These are phyloP conservation scores for Helicoverpa assulta DNA, from an alignment of 2,888 invertebrate species.

Conservation along the genomic window DNA sequence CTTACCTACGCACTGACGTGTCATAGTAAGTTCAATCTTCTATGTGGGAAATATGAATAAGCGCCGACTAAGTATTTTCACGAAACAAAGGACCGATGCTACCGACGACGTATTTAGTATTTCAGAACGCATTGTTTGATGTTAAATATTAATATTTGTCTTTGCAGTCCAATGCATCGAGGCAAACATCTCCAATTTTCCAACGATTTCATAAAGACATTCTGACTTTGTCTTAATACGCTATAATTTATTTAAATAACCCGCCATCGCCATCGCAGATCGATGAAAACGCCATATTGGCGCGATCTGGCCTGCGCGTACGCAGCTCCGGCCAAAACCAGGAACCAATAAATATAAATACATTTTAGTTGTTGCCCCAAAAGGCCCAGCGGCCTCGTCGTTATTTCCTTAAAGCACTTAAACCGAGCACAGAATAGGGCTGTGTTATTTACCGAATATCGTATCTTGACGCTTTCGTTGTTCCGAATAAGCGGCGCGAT, in stretches of 20 bases:
- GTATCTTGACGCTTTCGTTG: slow-evolving; percentile 55
- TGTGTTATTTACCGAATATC: slow-evolving; percentile 47
- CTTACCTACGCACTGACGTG: too few relatives aligned
- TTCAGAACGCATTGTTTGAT: background rate
- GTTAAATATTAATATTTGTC: slow-evolving; percentile 11
- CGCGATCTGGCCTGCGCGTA: slow-evolving; percentile 62
- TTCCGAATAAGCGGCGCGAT: slow-evolving; percentile 53
- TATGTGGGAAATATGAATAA: too few relatives aligned
- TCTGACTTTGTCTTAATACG: slow-evolving; percentile 42
- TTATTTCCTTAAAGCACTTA: slow-evolving; percentile 79
- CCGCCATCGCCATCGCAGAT: slow-evolving; percentile 66
- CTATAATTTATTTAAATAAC: slow-evolving; percentile 62
- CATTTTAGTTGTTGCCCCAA: slow-evolving; percentile 80
- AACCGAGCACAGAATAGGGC: slow-evolving; percentile 60
- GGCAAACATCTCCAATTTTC: slow-evolving; percentile 32
- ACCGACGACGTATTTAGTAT: background rate
- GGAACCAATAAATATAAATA: slow-evolving; percentile 82
- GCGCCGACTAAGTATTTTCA: too few relatives aligned
- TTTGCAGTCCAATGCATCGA: slow-evolving; percentile 2
- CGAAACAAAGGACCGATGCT: too few relatives aligned
- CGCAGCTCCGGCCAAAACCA: slow-evolving; percentile 74
- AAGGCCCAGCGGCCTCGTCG: slow-evolving; percentile 75
- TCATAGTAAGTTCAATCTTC: too few relatives aligned
- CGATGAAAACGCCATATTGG: slow-evolving; percentile 75
- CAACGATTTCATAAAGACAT: slow-evolving; percentile 49